Percentiles rank a stretch among this genome's conserved stretches.
Evolutionary conservation across 2,113 vertebrate species (phyloP).

Genomic region (Pholis gunnellus): DNA sequence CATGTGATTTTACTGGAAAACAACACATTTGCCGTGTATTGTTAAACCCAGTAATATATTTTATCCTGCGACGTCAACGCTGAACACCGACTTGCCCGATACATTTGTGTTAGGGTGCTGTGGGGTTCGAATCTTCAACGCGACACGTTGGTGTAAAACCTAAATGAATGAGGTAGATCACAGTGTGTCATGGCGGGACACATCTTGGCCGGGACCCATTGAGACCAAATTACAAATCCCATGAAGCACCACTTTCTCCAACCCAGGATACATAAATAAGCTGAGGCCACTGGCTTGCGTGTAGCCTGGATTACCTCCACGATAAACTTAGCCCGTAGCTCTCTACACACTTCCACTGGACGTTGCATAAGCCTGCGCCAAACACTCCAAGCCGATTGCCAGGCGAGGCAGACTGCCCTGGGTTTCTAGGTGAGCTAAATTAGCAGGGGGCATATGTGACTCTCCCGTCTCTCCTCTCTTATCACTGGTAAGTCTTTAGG

Average conservation of each 20-base stretch:
- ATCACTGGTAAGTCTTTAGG: slow-evolving; percentile 82
- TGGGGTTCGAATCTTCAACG: neutral
- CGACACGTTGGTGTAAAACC: slow-evolving; percentile 31
- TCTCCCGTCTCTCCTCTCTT: slow-evolving; percentile 65
- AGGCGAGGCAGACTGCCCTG: slow-evolving; percentile 42
- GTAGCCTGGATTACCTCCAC: slow-evolving; percentile 62
- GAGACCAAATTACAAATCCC: slow-evolving; percentile 45
- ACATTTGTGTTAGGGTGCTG: neutral
- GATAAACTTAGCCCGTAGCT: slow-evolving; percentile 45
- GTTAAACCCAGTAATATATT: neutral
- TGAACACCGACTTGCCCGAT: neutral
- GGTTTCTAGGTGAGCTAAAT: slow-evolving; percentile 70
- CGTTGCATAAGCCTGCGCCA: slow-evolving; percentile 60
- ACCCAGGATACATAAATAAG: slow-evolving; percentile 49
- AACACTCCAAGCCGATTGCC: slow-evolving; percentile 66
- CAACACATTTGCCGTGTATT: neutral
- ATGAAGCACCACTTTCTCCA: slow-evolving; percentile 52
- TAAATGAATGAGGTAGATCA: slow-evolving; percentile 22
- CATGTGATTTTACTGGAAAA: neutral
- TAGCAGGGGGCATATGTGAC: slow-evolving; percentile 59
- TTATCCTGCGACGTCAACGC: neutral
- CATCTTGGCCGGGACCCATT: slow-evolving; percentile 29
- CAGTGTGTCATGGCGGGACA: neutral
- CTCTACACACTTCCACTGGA: slow-evolving; percentile 36
- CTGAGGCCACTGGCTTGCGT: slow-evolving; percentile 39